Conservation (phyloP, 2,113 vertebrate genomes). For the Urocolius indicus region DNA sequence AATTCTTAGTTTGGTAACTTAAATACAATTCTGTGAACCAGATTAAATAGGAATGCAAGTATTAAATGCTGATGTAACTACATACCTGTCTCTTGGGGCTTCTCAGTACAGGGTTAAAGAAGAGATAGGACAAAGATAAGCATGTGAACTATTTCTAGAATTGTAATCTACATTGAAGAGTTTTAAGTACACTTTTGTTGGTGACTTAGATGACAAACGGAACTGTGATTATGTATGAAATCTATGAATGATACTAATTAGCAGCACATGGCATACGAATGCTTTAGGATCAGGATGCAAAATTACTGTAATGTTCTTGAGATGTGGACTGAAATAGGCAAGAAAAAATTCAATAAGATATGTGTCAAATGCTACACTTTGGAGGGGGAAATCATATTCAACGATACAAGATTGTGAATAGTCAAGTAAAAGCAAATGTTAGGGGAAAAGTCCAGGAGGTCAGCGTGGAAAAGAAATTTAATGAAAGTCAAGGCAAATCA, state of each 20-base stretch:
- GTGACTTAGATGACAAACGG: neutral
- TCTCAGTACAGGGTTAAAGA: neutral
- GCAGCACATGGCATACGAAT: neutral
- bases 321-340: neutral
- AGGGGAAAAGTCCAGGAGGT: neutral
- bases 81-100: neutral
- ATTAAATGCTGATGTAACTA: neutral
- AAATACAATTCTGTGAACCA: neutral
- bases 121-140: neutral
- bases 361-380: neutral
- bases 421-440: neutral
- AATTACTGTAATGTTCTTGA: neutral
- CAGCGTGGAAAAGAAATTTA: neutral
- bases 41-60: neutral
- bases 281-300: neutral
- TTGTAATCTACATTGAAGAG: neutral
- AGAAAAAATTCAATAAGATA: neutral
- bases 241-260: neutral
- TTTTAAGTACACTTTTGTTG: neutral
- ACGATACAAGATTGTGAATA: neutral
- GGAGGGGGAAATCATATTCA: neutral
- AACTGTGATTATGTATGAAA: neutral
- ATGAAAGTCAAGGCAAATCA: conserved; percentile 38
- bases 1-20: neutral
- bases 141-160: neutral